Evolutionary conservation across 2,797 vertebrate genomes (phyloP).

Genomic region (Thaleichthys pacificus): DNA sequence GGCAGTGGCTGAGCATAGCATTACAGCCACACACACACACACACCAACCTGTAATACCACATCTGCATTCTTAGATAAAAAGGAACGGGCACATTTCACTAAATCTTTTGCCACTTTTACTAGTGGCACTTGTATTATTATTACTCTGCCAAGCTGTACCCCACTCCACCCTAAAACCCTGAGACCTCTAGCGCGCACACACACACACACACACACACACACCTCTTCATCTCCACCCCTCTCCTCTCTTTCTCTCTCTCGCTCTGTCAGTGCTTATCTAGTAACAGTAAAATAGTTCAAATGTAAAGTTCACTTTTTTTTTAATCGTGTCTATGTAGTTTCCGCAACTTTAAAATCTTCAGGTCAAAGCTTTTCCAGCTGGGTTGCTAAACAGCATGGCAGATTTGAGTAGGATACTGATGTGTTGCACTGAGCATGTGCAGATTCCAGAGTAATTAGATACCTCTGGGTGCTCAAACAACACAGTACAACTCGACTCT

Average conservation of each 20-base stretch:
- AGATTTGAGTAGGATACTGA: not conserved
- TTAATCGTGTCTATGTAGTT: not conserved
- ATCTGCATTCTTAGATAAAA: not conserved
- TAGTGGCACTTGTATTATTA: too few species aligned
- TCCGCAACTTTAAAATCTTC: not conserved
- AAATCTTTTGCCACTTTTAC: not conserved
- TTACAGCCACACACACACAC: conserved; percentile 11
- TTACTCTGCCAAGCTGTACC: not conserved
- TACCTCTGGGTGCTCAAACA: conserved; percentile 9
- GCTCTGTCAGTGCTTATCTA: not conserved
- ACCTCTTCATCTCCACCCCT: not conserved
- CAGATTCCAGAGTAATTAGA: conserved; percentile 6
- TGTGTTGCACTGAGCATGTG: not conserved
- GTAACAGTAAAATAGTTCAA: conserved; percentile 13
- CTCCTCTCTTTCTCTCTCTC: not conserved
- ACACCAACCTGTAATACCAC: not conserved
- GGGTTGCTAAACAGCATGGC: not conserved
- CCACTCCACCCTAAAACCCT: not conserved
- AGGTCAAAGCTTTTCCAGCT: not conserved
- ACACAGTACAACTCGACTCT: not conserved
- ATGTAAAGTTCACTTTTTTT: conserved; percentile 35
- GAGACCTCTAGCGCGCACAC: too few species aligned
- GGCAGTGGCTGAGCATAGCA: conserved; percentile 16
- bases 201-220: not conserved
- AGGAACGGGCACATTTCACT: not conserved